Percentiles rank a stretch among this genome's conserved stretches.
phyloP scores from a whole-genome alignment of 2,113 vertebrate genomes.

The Psettodes erumei region DNA sequence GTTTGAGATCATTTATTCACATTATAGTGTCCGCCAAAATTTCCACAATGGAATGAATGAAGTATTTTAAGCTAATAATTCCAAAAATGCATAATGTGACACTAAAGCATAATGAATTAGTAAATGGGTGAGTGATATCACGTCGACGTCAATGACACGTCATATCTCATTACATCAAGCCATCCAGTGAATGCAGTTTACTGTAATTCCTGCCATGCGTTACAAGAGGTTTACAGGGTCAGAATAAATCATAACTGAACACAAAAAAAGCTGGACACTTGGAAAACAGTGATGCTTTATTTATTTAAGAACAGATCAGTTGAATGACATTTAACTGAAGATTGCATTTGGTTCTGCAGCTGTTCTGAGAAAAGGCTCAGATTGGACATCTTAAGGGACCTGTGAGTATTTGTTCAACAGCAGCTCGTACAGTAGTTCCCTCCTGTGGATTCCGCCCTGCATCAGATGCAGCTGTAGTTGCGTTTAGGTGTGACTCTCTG shows the following conservation, averaged over 20 bases:
- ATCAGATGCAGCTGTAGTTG: conserved; percentile 80
- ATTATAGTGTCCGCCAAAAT: background rate
- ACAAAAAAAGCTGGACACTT: background rate
- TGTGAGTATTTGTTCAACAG: conserved; percentile 35
- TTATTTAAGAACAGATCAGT: background rate
- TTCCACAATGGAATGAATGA: background rate
- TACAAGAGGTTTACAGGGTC: background rate
- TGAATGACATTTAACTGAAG: background rate
- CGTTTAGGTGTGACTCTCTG: conserved; percentile 71
- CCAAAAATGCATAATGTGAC: no score
- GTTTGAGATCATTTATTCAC: no score
- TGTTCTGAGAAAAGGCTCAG: background rate
- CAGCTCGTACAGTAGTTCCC: conserved; percentile 80
- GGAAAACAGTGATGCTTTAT: background rate
- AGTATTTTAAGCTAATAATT: no score
- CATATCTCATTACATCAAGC: background rate
- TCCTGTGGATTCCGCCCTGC: conserved; percentile 67
- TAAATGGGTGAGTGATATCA: no score
- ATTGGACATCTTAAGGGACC: conserved; percentile 38
- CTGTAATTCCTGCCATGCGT: background rate
- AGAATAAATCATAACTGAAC: no score
- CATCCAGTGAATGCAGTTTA: background rate
- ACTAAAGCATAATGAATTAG: no score
- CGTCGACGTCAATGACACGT: no score
- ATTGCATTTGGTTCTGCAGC: background rate